Percentiles rank a stretch among this genome's conserved stretches.
Evolutionary conservation across 2,797 vertebrate genomes (phyloP).

Genomic region (Eospalax fontanierii): DNA sequence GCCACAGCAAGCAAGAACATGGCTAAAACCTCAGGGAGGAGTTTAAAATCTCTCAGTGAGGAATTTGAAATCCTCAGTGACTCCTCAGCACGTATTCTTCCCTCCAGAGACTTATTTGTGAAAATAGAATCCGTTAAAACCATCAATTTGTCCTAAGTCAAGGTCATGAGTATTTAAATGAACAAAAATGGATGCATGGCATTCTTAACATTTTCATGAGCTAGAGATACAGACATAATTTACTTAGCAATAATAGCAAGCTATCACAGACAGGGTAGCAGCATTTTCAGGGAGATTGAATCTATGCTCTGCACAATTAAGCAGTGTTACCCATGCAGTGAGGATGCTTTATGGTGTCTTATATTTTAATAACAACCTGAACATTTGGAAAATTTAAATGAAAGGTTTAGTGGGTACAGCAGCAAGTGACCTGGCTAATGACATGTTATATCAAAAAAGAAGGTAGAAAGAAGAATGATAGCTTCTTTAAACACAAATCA

Average conservation of each 20-base stretch:
- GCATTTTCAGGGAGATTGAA: constrained; percentile 14
- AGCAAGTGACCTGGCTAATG: constrained; percentile 24
- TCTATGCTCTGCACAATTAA: constrained; percentile 48
- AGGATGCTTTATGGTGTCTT: constrained; percentile 50
- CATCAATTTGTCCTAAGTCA: constrained; percentile 54
- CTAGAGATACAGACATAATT: constrained; percentile 4
- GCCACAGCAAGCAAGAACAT: background rate
- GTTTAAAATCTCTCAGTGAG: background rate
- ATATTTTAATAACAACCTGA: constrained; percentile 57
- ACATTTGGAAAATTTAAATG: constrained; percentile 71
- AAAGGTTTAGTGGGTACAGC: constrained; percentile 61
- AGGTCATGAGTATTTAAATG: constrained; percentile 56
- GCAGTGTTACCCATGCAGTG: background rate
- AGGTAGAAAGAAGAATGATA: constrained; percentile 10
- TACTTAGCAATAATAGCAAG: constrained; percentile 38
- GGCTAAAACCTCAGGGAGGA: background rate
- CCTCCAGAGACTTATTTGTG: background rate
- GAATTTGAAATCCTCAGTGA: background rate
- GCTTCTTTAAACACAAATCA: constrained; percentile 67
- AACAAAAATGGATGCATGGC: constrained; percentile 33
- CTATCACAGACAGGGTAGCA: background rate
- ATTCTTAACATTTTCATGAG: constrained; percentile 31
- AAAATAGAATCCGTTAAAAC: constrained; percentile 64
- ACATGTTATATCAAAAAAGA: constrained; percentile 70
- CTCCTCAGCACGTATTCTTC: background rate